These are phyloP conservation scores for Percopsis omiscomaycus DNA, from an alignment of 2,797 vertebrate genomes.

Conservation along the genomic window DNA sequence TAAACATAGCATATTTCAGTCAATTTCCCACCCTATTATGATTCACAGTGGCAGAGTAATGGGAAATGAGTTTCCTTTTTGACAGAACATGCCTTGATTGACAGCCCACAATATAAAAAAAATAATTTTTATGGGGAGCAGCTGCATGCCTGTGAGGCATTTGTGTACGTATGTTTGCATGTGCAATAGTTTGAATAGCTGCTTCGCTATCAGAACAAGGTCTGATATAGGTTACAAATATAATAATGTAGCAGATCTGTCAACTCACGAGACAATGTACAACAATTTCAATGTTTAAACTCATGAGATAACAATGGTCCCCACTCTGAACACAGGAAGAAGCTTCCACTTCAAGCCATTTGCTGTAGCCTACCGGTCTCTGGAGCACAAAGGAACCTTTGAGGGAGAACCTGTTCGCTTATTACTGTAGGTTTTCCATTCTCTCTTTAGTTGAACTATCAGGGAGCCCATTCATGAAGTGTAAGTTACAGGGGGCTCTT, in stretches of 20 bases:
- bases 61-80: constrained; percentile 65
- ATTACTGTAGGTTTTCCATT: constrained; percentile 2
- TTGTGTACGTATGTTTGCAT: constrained; percentile 17
- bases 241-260: constrained; percentile 18
- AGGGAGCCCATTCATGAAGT: constrained; percentile 8
- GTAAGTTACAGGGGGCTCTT: not conserved
- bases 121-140: constrained; percentile 35
- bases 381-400: constrained; percentile 6
- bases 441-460: not conserved
- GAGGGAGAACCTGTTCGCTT: constrained; percentile 1
- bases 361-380: not conserved
- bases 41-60: constrained; percentile 56
- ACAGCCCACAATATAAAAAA: constrained; percentile 76
- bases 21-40: constrained; percentile 48
- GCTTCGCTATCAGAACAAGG: constrained; percentile 25
- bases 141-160: constrained; percentile 36
- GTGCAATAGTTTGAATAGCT: constrained; percentile 23
- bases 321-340: not conserved
- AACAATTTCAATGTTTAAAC: constrained; percentile 16
- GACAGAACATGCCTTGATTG: constrained; percentile 64
- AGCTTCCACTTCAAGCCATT: not conserved
- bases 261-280: constrained; percentile 16
- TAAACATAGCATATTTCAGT: constrained; percentile 47
- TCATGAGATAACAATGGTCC: constrained; percentile 1
- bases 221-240: constrained; percentile 30